phyloP scores from a whole-genome alignment of 2,888 invertebrate genomes.

The Ochlodes sylvanus region DNA sequence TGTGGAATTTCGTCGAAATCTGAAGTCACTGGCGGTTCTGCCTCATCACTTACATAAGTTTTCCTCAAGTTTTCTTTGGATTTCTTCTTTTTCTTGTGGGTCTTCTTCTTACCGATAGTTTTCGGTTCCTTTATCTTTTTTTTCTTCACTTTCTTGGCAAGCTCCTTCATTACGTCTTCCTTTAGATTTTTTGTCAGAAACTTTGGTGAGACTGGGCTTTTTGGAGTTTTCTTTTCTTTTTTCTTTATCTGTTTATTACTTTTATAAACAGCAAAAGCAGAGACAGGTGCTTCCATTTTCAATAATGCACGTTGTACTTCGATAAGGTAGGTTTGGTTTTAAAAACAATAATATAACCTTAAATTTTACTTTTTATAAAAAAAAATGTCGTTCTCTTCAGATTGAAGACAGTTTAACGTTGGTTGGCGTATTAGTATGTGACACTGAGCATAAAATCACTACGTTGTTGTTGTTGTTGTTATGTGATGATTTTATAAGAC shows the following conservation, averaged over 20 bases:
- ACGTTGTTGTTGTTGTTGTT: no score
- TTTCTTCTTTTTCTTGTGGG: constrained; percentile 66
- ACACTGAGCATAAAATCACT: no score
- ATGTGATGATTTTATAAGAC: no score
- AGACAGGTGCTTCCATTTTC: constrained; percentile 68
- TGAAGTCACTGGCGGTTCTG: constrained; percentile 32
- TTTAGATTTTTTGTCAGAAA: constrained; percentile 46
- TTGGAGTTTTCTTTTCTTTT: constrained; percentile 54
- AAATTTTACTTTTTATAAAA: neutral
- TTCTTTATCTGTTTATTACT: constrained; percentile 58
- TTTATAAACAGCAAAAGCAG: constrained; percentile 74
- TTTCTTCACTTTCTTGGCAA: constrained; percentile 62
- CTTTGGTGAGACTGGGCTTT: constrained; percentile 43
- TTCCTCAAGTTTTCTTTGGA: constrained; percentile 37
- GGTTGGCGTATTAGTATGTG: no score
- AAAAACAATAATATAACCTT: constrained; percentile 6
- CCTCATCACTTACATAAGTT: constrained; percentile 22
- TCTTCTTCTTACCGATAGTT: constrained; percentile 61
- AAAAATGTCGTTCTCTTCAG: neutral
- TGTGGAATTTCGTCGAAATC: constrained; percentile 57
- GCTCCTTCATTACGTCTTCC: constrained; percentile 53
- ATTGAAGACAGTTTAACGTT: no score
- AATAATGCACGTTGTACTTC: neutral
- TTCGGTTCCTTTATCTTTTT: constrained; percentile 59
- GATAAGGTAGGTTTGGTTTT: neutral